phyloP scores from a whole-genome alignment of 2,797 vertebrate species.

The Pelodytes ibericus region DNA sequence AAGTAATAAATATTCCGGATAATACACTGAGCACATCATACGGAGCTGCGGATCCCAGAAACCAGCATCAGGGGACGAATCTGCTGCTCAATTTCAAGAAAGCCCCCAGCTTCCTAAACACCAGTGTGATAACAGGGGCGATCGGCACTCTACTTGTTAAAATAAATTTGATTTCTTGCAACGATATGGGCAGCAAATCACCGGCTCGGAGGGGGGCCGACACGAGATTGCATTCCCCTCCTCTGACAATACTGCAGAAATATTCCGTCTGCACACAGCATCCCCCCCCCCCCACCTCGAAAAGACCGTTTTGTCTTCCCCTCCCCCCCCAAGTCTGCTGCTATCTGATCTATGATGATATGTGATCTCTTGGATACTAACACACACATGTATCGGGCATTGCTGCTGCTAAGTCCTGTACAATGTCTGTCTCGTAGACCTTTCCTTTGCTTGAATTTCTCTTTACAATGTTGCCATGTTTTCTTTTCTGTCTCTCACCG shows the following conservation, averaged over 20 bases:
- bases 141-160: not conserved
- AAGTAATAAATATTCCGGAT: too few relatives aligned
- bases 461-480: slow-evolving; percentile 86
- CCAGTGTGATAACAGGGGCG: not conserved
- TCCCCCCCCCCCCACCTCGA: slow-evolving; percentile 58
- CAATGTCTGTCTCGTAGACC: slow-evolving; percentile 68
- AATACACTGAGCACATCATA: not conserved
- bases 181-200: not conserved
- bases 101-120: not conserved
- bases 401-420: slow-evolving; percentile 69
- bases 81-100: not conserved
- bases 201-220: not conserved
- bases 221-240: not conserved
- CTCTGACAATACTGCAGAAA: slow-evolving; percentile 32
- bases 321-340: slow-evolving; percentile 73
- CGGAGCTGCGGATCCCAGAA: not conserved
- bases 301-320: slow-evolving; percentile 64
- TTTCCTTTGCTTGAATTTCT: slow-evolving; percentile 58
- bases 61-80: not conserved
- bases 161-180: not conserved
- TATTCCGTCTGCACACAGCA: slow-evolving; percentile 61
- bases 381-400: slow-evolving; percentile 62
- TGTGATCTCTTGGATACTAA: slow-evolving; percentile 80
- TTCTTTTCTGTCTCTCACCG: slow-evolving; percentile 76
- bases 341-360: slow-evolving; percentile 80